Evolutionary conservation across 2,888 invertebrate species (phyloP).

Genomic region (Meandrusa payeni): DNA sequence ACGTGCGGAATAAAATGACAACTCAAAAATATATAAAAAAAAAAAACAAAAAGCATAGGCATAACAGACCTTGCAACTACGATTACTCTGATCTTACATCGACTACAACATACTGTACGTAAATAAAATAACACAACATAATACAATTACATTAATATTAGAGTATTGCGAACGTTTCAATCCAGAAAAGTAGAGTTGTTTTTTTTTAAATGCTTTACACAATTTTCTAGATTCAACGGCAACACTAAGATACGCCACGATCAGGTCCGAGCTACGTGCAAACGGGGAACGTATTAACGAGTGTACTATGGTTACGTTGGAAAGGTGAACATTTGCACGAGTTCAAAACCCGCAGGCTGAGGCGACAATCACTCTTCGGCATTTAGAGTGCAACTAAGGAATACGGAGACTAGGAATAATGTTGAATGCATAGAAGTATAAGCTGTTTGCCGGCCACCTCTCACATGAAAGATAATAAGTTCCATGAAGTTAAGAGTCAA

Average conservation of each 20-base stretch:
- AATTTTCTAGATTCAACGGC: conserved; percentile 30
- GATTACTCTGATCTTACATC: conserved; percentile 66
- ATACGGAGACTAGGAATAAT: conserved; percentile 61
- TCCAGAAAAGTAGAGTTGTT: conserved; percentile 25
- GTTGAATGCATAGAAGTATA: conserved; percentile 32
- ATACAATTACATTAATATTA: conserved; percentile 34
- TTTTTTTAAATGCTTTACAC: conserved; percentile 4
- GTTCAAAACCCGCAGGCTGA: conserved; percentile 32
- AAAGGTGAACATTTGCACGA: conserved; percentile 31
- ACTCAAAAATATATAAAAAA: conserved; percentile 69
- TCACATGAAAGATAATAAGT: too few species aligned
- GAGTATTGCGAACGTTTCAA: conserved; percentile 31
- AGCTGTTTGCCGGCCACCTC: too few species aligned
- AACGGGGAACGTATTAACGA: conserved; percentile 24
- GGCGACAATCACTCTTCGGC: conserved; percentile 76
- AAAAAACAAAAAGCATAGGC: conserved; percentile 65
- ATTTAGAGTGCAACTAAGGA: conserved; percentile 73
- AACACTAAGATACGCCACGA: conserved; percentile 28
- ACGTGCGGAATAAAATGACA: conserved; percentile 82
- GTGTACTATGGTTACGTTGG: not conserved
- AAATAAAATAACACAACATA: conserved; percentile 26
- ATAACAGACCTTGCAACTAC: conserved; percentile 68
- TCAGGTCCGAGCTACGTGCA: conserved; percentile 42
- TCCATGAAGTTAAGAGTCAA: too few species aligned
- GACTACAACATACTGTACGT: conserved; percentile 42